phyloP scores from a whole-genome alignment of 2,888 invertebrate species.

The Drosophila fungiperda region DNA sequence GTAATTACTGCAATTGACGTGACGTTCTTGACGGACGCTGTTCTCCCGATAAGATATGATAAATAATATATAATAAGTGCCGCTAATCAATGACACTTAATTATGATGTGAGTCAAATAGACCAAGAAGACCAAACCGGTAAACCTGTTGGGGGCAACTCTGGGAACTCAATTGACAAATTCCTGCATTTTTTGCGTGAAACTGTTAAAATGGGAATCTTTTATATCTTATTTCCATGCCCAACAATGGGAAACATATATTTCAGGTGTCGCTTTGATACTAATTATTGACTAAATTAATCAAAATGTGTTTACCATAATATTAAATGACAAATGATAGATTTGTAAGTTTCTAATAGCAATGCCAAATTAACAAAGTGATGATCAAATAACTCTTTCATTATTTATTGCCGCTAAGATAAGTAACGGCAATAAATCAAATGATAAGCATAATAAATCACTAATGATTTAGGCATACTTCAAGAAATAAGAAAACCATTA shows the following conservation, averaged over 20 bases:
- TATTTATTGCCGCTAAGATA: not conserved
- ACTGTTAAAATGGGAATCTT: too few species aligned
- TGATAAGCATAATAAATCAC: constrained; percentile 2
- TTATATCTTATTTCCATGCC: not conserved
- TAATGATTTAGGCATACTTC: constrained; percentile 2
- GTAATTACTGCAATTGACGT: constrained; percentile 44
- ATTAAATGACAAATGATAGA: not conserved
- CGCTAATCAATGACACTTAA: constrained; percentile 62
- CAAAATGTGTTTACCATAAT: not conserved
- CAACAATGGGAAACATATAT: not conserved
- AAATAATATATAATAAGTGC: constrained; percentile 46
- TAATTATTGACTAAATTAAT: not conserved
- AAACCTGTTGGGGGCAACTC: not conserved
- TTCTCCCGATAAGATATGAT: constrained; percentile 54
- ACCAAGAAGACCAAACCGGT: constrained; percentile 7
- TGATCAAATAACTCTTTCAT: not conserved
- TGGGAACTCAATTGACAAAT: not conserved
- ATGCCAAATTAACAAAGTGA: not conserved
- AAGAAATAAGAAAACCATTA: constrained; percentile 1
- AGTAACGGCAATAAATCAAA: constrained; percentile 5
- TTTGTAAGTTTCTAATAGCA: not conserved
- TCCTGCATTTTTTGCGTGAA: not conserved
- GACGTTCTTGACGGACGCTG: constrained; percentile 46
- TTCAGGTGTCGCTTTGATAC: not conserved
- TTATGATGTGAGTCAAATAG: constrained; percentile 19